phyloP scores from a whole-genome alignment of 2,888 invertebrate species.

The Notocelia uddmanniana region DNA sequence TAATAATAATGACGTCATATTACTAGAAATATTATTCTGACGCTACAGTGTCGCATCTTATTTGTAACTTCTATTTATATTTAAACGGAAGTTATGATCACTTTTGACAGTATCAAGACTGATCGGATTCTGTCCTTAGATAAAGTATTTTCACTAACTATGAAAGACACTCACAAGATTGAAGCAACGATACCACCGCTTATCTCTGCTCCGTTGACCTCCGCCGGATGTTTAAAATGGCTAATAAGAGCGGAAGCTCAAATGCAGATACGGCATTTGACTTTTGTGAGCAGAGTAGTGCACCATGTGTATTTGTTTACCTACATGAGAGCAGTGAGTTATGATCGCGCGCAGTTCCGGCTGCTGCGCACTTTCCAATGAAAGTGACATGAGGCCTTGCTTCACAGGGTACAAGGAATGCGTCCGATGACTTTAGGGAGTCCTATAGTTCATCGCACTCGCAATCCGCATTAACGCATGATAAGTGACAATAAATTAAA shows the following conservation, averaged over 20 bases:
- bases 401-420: slow-evolving; percentile 61
- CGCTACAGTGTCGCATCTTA: no score
- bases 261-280: neutral
- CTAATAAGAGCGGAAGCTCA: neutral
- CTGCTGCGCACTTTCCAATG: slow-evolving; percentile 74
- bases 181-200: neutral
- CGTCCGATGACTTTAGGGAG: slow-evolving; percentile 5
- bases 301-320: slow-evolving; percentile 54
- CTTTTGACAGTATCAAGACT: neutral
- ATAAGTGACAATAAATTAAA: no score
- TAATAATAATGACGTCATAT: no score
- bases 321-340: slow-evolving; percentile 56
- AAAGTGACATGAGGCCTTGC: slow-evolving; percentile 71
- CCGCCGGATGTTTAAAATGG: neutral
- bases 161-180: slow-evolving; percentile 6
- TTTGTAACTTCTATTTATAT: neutral
- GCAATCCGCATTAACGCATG: neutral
- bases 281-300: slow-evolving; percentile 25
- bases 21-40: no score
- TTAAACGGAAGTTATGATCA: slow-evolving; percentile 6
- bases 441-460: neutral
- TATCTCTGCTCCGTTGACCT: slow-evolving; percentile 7
- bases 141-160: neutral
- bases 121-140: neutral
- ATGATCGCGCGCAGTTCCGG: slow-evolving; percentile 67